phyloP scores from a whole-genome alignment of 2,888 invertebrate genomes.

The Dryobota labecula region DNA sequence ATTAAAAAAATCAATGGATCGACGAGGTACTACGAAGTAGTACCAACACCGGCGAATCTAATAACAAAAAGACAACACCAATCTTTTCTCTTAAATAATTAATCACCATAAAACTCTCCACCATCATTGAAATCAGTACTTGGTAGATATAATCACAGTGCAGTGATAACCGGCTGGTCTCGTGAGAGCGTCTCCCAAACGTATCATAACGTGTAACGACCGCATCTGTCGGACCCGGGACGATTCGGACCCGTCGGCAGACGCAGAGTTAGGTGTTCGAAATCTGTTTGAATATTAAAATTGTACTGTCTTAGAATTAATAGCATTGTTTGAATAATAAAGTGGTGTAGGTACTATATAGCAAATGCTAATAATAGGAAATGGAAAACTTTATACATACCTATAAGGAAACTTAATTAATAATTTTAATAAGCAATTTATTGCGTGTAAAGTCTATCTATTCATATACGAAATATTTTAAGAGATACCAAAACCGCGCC shows the following conservation, averaged over 20 bases:
- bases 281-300: constrained; percentile 28
- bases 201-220: constrained; percentile 82
- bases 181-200: constrained; percentile 78
- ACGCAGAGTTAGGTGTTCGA: constrained; percentile 49
- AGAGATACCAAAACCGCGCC: too few species aligned
- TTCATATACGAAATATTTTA: too few species aligned
- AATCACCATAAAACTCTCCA: constrained; percentile 48
- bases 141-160: constrained; percentile 63
- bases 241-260: constrained; percentile 50
- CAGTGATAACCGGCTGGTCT: constrained; percentile 66
- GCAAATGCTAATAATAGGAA: too few species aligned
- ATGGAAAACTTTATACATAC: too few species aligned
- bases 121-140: constrained; percentile 62
- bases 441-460: too few species aligned
- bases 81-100: constrained; percentile 42
- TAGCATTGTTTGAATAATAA: too few species aligned
- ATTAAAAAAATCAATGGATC: too few species aligned
- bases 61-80: constrained; percentile 3
- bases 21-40: too few species aligned
- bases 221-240: constrained; percentile 80
- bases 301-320: not conserved
- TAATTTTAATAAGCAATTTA: too few species aligned
- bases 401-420: too few species aligned
- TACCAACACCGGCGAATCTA: too few species aligned
- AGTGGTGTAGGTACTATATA: too few species aligned